Evolutionary conservation across 2,113 vertebrate species (phyloP).

Genomic region (Panthera leo): DNA sequence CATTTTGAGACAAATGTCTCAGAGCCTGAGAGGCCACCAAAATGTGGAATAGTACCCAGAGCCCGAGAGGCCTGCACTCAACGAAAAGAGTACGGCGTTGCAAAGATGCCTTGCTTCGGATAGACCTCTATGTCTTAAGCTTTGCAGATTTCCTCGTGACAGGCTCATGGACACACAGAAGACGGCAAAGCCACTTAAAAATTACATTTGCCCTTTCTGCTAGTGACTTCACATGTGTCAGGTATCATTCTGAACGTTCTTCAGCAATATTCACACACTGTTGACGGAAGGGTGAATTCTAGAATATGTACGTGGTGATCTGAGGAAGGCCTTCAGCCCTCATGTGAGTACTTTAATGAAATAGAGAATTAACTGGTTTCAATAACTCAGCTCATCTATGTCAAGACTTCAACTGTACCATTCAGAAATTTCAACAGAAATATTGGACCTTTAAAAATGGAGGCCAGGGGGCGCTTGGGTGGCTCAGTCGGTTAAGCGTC

Average conservation of each 20-base stretch:
- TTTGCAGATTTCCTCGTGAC: neutral
- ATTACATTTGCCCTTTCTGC: neutral
- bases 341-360: conserved; percentile 67
- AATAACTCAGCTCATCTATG: conserved; percentile 71
- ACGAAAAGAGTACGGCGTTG: neutral
- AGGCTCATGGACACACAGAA: neutral
- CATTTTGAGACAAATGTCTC: no score
- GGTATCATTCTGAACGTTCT: no score
- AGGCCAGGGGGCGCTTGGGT: neutral
- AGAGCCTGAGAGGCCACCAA: no score
- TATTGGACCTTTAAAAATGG: neutral
- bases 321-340: conserved; percentile 68
- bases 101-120: no score
- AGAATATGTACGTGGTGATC: neutral
- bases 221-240: conserved; percentile 3
- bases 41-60: no score
- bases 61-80: no score
- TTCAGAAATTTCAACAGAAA: conserved; percentile 59
- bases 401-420: conserved; percentile 67
- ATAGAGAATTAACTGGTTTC: conserved; percentile 74
- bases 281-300: conserved; percentile 53
- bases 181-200: neutral
- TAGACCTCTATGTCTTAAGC: no score
- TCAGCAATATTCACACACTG: neutral
- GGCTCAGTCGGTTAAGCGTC: no score